Evolutionary conservation across 2,888 invertebrate species (phyloP).

Genomic region (Notocelia uddmanniana): DNA sequence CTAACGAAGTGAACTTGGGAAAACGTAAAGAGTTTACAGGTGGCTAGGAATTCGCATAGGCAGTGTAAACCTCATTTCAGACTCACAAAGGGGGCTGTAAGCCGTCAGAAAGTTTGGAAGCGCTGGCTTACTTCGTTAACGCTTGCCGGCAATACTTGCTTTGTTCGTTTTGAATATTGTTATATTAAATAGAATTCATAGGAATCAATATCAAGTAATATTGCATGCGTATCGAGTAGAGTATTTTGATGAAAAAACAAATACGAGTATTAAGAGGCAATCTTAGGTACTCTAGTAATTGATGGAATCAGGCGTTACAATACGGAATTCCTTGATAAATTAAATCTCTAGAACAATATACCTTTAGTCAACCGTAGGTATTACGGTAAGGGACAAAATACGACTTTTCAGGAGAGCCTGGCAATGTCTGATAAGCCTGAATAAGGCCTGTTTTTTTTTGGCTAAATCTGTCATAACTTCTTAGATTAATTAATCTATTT

Average conservation of each 20-base stretch:
- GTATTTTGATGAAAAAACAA: neutral
- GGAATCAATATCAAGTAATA: neutral
- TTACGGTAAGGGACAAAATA: too few relatives aligned
- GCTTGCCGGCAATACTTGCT: conserved; percentile 42
- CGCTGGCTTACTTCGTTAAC: conserved; percentile 47
- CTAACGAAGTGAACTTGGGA: conserved; percentile 41
- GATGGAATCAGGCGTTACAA: too few relatives aligned
- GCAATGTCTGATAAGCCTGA: too few relatives aligned
- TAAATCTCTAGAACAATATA: too few relatives aligned
- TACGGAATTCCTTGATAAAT: too few relatives aligned
- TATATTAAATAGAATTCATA: conserved; percentile 1
- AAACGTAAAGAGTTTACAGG: conserved; percentile 46
- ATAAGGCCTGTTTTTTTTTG: too few relatives aligned
- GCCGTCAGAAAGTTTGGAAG: conserved; percentile 51
- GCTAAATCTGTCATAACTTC: too few relatives aligned
- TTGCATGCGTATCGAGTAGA: neutral
- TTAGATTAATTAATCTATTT: too few relatives aligned
- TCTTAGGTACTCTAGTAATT: too few relatives aligned
- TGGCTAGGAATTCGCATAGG: conserved; percentile 45
- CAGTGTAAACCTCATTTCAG: conserved; percentile 53
- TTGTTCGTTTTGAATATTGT: conserved; percentile 37
- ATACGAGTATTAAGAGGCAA: too few relatives aligned
- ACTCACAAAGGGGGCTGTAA: conserved; percentile 53
- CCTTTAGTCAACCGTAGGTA: too few relatives aligned
- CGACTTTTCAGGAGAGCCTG: too few relatives aligned